These are phyloP conservation scores for Ceratina australensis DNA, from an alignment of 1,140 invertebrate species.

Conservation along the genomic window DNA sequence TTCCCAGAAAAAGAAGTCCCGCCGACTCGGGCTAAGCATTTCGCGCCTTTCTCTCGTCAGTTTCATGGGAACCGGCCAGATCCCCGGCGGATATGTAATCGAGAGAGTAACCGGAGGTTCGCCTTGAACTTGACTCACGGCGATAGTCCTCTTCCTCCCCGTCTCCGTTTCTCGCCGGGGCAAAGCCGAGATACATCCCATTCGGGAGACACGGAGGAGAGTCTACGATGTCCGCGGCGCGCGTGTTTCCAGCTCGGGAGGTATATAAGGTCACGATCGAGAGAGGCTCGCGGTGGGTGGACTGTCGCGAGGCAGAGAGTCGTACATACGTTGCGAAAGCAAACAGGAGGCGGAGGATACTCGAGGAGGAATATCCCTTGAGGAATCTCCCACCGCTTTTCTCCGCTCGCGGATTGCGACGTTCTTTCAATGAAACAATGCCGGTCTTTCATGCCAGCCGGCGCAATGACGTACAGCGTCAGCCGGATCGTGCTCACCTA, in stretches of 20 bases:
- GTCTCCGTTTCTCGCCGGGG: background rate
- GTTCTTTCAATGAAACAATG: slow-evolving; percentile 34
- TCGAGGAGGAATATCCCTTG: background rate
- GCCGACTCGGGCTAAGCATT: background rate
- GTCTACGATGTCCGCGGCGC: slow-evolving; percentile 6
- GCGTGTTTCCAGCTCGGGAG: slow-evolving; percentile 1
- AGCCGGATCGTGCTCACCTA: slow-evolving; percentile 2
- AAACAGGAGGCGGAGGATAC: background rate
- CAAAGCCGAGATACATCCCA: background rate
- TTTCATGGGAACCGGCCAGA: slow-evolving; percentile 16
- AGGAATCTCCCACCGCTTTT: background rate
- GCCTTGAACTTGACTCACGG: slow-evolving; percentile 52
- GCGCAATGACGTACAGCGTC: slow-evolving; percentile 22
- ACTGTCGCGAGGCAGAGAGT: slow-evolving; percentile 34
- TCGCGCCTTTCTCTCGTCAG: slow-evolving; percentile 32
- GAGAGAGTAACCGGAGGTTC: slow-evolving; percentile 23
- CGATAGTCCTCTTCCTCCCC: background rate
- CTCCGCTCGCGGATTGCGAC: slow-evolving; percentile 12
- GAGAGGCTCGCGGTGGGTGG: slow-evolving; percentile 34
- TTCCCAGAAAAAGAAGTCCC: background rate
- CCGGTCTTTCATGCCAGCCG: slow-evolving; percentile 9
- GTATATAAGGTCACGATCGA: slow-evolving; percentile 50
- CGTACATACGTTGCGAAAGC: slow-evolving; percentile 47
- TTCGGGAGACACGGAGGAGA: background rate
- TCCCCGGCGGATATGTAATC: slow-evolving; percentile 15